Percentiles rank a stretch among this genome's conserved stretches.
Conservation (phyloP, 2,888 invertebrate species). For the Conomelus anceps region DNA sequence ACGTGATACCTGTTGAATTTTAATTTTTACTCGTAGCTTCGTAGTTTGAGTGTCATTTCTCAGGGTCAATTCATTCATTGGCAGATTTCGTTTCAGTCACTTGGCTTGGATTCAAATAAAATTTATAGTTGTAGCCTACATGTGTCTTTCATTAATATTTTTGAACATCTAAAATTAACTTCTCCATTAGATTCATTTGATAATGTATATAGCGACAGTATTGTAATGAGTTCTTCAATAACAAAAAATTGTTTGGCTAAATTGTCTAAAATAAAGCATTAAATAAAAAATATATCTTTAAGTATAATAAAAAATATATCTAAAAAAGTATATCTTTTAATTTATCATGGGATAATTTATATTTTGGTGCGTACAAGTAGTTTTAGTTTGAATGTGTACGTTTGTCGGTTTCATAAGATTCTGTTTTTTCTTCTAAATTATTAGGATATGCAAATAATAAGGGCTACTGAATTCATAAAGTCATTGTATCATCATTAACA, state of each 20-base stretch:
- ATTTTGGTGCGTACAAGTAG: too few relatives aligned
- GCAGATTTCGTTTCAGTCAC: background rate
- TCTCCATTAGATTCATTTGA: background rate
- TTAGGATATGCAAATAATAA: too few relatives aligned
- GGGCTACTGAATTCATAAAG: too few relatives aligned
- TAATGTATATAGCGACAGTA: background rate
- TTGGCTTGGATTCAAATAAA: background rate
- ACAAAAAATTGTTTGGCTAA: background rate
- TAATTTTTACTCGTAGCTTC: background rate
- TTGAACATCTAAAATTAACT: background rate
- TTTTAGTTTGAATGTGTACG: too few relatives aligned
- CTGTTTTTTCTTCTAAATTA: too few relatives aligned
- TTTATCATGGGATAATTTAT: too few relatives aligned
- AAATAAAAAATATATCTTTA: too few relatives aligned
- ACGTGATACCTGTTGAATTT: background rate
- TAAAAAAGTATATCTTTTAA: too few relatives aligned
- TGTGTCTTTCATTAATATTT: background rate
- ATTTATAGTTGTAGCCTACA: background rate
- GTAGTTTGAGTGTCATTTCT: background rate
- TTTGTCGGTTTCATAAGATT: too few relatives aligned
- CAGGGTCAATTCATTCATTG: background rate
- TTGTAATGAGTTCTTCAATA: background rate
- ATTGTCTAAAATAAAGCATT: too few relatives aligned
- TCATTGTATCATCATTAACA: too few relatives aligned
- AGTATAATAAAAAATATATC: too few relatives aligned